These are phyloP conservation scores for Perithous albicinctus DNA, from an alignment of 2,888 invertebrate species.

Conservation along the genomic window DNA sequence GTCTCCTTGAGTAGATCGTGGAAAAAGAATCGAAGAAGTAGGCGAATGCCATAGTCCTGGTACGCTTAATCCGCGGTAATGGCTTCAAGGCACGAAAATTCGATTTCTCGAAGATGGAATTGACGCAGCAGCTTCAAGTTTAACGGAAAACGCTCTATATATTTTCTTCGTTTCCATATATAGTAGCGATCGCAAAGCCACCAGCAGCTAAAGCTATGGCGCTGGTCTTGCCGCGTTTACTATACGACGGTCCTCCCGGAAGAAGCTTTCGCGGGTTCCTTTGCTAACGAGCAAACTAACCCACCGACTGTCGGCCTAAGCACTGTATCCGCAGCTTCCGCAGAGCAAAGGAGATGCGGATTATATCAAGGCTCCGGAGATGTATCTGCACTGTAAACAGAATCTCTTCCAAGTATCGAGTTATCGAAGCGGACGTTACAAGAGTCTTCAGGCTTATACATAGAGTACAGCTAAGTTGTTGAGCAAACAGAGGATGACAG, in stretches of 20 bases:
- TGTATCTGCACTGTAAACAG: background rate
- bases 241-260: background rate
- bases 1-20: background rate
- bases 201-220: background rate
- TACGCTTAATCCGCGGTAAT: conserved; percentile 50
- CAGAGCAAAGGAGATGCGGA: background rate
- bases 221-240: background rate
- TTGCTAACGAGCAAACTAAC: conserved; percentile 37
- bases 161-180: background rate
- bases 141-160: conserved; percentile 12
- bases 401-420: conserved; percentile 14
- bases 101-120: conserved; percentile 35
- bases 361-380: conserved; percentile 22
- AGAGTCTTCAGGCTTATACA: background rate
- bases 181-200: background rate
- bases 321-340: background rate
- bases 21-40: background rate
- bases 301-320: background rate
- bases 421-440: conserved; percentile 23
- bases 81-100: conserved; percentile 35
- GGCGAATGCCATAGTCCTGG: background rate
- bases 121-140: conserved; percentile 16
- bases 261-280: conserved; percentile 27
- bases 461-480: background rate
- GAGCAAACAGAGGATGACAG: background rate